Conservation (phyloP, 2,888 invertebrate genomes). For the Liopterus haemorrhoidalis region DNA sequence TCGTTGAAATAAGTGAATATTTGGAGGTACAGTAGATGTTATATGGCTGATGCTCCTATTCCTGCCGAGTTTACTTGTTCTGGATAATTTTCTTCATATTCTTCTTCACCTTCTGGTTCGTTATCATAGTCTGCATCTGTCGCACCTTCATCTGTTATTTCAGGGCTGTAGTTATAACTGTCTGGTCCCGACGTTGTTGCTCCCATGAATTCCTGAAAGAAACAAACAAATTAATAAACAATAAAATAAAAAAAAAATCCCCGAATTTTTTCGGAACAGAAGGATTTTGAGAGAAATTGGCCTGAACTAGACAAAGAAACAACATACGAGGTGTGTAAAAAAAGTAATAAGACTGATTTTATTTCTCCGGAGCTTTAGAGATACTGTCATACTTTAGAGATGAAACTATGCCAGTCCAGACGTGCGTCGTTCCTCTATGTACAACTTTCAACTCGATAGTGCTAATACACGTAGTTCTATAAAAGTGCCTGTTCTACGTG, state of each 20-base stretch:
- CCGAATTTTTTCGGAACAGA: no score
- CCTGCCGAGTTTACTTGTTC: conserved; percentile 45
- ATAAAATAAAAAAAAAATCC: no score
- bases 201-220: conserved; percentile 18
- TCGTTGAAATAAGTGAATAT: conserved; percentile 23
- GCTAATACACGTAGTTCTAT: no score
- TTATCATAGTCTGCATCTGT: conserved; percentile 54
- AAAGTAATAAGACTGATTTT: no score
- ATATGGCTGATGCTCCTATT: conserved; percentile 41
- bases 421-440: no score
- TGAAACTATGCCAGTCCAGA: no score
- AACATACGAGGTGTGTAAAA: no score
- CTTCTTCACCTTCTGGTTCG: conserved; percentile 44
- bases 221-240: no score
- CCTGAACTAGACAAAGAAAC: not conserved
- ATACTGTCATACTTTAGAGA: no score
- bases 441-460: no score
- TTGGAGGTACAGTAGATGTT: conserved; percentile 36
- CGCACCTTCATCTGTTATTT: conserved; percentile 45
- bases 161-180: conserved; percentile 19
- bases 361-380: no score
- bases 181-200: conserved; percentile 20
- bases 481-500: no score
- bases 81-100: conserved; percentile 57
- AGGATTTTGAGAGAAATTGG: not conserved